These are phyloP conservation scores for Calycopis cecrops DNA, from an alignment of 1,140 invertebrate species.

Conservation along the genomic window DNA sequence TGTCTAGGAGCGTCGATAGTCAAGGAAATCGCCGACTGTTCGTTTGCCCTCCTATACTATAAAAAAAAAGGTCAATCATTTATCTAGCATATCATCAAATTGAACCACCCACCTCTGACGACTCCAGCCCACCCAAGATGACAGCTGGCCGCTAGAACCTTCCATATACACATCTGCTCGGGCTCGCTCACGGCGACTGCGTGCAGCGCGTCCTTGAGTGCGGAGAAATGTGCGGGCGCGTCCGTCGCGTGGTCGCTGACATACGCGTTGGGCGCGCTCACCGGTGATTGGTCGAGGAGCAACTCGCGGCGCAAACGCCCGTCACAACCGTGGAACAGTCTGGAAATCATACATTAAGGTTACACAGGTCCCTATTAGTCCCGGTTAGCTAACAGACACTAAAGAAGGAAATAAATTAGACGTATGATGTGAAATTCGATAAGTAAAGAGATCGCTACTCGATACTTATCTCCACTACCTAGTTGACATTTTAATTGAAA, in stretches of 20 bases:
- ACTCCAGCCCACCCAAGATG: constrained; percentile 92
- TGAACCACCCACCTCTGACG: constrained; percentile 74
- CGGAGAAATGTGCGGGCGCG: constrained; percentile 86
- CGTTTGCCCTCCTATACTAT: no score
- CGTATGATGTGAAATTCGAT: no score
- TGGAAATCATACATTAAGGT: constrained; percentile 76
- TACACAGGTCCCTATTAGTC: background rate
- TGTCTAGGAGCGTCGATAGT: no score
- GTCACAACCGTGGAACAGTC: constrained; percentile 89
- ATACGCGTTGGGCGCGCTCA: constrained; percentile 85
- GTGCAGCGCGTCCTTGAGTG: constrained; percentile 85
- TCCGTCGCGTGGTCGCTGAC: constrained; percentile 88
- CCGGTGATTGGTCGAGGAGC: constrained; percentile 84
- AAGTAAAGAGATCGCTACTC: no score
- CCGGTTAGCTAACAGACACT: no score
- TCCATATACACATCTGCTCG: constrained; percentile 90
- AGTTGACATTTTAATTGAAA: no score
- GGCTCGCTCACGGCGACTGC: constrained; percentile 83
- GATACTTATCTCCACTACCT: no score
- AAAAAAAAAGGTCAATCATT: background rate
- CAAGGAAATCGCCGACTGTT: no score
- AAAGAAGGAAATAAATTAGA: no score
- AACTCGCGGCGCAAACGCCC: constrained; percentile 86
- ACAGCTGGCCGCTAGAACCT: constrained; percentile 91
- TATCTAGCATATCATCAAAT: background rate